Conservation (phyloP, 2,113 vertebrate species). For the Heterotis niloticus region DNA sequence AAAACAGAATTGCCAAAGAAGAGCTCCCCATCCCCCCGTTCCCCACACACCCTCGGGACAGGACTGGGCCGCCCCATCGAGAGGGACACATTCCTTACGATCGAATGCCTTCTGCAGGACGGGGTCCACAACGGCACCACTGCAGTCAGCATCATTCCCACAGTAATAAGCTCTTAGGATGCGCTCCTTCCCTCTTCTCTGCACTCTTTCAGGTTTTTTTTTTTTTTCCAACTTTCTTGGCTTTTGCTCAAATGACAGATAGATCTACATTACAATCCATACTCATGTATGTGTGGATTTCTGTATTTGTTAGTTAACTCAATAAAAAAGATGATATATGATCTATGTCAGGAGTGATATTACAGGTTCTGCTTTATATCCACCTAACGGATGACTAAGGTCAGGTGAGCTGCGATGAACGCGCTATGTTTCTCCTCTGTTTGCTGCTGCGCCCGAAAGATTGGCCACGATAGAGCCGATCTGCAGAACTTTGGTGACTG, state of each 20-base stretch:
- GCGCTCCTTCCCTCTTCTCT: not conserved
- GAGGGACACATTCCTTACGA: slow-evolving; percentile 25
- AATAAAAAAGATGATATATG: slow-evolving; percentile 2
- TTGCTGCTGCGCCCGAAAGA: too few species aligned
- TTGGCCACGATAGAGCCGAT: too few species aligned
- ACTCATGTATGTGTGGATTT: slow-evolving; percentile 5
- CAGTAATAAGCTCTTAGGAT: not conserved
- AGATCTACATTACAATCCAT: slow-evolving; percentile 3
- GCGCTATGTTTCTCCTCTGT: too few species aligned
- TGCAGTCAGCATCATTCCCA: not conserved
- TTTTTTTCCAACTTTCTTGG: not conserved
- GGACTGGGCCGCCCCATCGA: not conserved
- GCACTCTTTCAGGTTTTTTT: not conserved
- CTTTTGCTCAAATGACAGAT: not conserved
- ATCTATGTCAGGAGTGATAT: too few species aligned
- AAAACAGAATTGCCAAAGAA: slow-evolving; percentile 43
- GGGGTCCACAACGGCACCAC: too few species aligned
- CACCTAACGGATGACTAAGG: too few species aligned
- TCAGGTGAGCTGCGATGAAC: too few species aligned
- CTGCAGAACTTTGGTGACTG: too few species aligned
- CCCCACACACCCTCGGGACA: slow-evolving; percentile 39
- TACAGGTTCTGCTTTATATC: too few species aligned
- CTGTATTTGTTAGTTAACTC: slow-evolving; percentile 2
- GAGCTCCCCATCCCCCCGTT: not conserved
- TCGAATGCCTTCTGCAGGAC: not conserved